These are phyloP conservation scores for Drosophila ercepeae DNA, from an alignment of 1,140 invertebrate genomes.

Conservation along the genomic window DNA sequence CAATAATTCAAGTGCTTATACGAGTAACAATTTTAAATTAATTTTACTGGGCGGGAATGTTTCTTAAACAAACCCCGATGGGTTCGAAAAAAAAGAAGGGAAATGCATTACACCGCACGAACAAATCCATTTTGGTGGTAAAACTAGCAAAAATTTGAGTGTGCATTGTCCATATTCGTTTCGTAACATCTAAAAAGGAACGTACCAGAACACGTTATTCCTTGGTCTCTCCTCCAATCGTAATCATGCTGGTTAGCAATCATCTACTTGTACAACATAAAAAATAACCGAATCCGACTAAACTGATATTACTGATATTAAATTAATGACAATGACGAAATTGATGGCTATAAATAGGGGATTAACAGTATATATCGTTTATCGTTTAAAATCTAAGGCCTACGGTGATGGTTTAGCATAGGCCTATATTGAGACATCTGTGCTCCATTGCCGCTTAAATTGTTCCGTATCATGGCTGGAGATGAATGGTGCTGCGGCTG, in stretches of 20 bases:
- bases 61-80: not conserved
- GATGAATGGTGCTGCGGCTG: not conserved
- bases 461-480: slow-evolving; percentile 1
- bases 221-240: not conserved
- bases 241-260: not conserved
- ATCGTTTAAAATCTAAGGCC: slow-evolving; percentile 2
- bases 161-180: too few relatives aligned
- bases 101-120: not conserved
- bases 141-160: not conserved
- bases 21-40: not conserved
- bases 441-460: not conserved
- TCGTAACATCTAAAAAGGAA: not conserved
- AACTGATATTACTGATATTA: slow-evolving; percentile 3
- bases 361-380: not conserved
- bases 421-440: not conserved
- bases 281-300: not conserved
- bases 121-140: not conserved
- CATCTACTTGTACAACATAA: not conserved
- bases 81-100: not conserved
- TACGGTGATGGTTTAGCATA: slow-evolving; percentile 1
- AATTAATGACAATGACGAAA: slow-evolving; percentile 28
- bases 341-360: slow-evolving; percentile 1
- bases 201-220: not conserved
- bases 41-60: not conserved
- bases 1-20: slow-evolving; percentile 18